phyloP scores from a whole-genome alignment of 2,888 invertebrate genomes.

The Drosophila lacicola region DNA sequence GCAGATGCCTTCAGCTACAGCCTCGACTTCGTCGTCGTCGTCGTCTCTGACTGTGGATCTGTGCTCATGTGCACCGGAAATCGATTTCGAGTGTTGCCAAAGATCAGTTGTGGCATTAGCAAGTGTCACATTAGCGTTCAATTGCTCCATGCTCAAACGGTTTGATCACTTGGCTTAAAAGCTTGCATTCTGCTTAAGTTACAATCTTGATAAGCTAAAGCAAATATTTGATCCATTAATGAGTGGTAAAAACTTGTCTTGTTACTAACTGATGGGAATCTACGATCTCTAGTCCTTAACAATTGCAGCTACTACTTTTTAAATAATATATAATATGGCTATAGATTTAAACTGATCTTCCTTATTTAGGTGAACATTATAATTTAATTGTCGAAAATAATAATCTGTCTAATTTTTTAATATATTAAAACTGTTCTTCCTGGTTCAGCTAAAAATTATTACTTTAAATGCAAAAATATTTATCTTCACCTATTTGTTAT shows the following conservation, averaged over 20 bases:
- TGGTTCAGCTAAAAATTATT: background rate
- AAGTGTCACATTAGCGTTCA: conserved; percentile 61
- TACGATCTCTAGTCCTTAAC: background rate
- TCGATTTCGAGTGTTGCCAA: conserved; percentile 56
- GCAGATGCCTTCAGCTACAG: conserved; percentile 30
- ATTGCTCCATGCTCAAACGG: conserved; percentile 42
- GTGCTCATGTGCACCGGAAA: conserved; percentile 70
- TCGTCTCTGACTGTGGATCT: conserved; percentile 22
- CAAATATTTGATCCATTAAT: conserved; percentile 27
- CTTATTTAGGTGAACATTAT: too few relatives aligned
- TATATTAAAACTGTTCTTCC: too few relatives aligned
- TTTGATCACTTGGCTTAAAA: conserved; percentile 30
- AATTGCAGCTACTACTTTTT: too few relatives aligned
- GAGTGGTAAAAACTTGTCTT: background rate
- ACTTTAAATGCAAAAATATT: background rate
- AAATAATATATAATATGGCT: too few relatives aligned
- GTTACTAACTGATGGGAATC: background rate
- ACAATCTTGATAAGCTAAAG: background rate
- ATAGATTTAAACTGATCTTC: too few relatives aligned
- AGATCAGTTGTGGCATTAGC: conserved; percentile 52
- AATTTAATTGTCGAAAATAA: too few relatives aligned
- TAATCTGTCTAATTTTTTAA: too few relatives aligned
- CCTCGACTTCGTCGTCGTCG: conserved; percentile 5
- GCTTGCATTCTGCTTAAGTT: conserved; percentile 6
- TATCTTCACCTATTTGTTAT: background rate